Percentiles rank a stretch among this genome's conserved stretches.
Evolutionary conservation across 1,140 invertebrate species (phyloP).

Genomic region (Bombus pascuorum): DNA sequence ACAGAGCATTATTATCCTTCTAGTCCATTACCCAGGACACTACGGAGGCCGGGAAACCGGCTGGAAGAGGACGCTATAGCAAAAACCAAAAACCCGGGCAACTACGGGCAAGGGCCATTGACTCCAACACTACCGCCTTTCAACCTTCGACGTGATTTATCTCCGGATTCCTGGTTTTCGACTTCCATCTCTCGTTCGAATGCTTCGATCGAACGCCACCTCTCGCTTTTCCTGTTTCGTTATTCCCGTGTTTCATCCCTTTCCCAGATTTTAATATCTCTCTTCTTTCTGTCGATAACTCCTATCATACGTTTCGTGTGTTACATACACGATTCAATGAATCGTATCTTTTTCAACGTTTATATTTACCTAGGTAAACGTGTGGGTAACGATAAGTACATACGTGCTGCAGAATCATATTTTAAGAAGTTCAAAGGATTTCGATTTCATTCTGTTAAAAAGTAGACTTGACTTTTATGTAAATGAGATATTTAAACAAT

Average conservation of each 20-base stretch:
- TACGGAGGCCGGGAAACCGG: conserved; percentile 65
- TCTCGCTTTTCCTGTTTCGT: conserved; percentile 27
- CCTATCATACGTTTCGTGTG: not conserved
- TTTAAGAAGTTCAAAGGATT: too few species aligned
- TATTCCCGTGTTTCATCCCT: conserved; percentile 19
- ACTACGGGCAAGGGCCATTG: conserved; percentile 74
- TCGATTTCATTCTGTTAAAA: too few species aligned
- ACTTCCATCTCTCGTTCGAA: conserved; percentile 64
- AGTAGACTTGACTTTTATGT: too few species aligned
- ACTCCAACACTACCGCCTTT: conserved; percentile 72
- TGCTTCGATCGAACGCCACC: conserved; percentile 33
- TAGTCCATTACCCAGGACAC: conserved; percentile 74
- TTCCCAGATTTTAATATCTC: conserved; percentile 45
- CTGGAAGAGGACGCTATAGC: conserved; percentile 57
- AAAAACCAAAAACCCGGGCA: conserved; percentile 75
- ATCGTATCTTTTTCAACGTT: not conserved
- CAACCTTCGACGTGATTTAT: conserved; percentile 70
- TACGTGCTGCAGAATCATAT: too few species aligned
- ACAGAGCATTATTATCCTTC: conserved; percentile 76
- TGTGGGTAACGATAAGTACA: not conserved
- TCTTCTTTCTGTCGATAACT: not conserved
- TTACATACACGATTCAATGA: not conserved
- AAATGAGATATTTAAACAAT: too few species aligned
- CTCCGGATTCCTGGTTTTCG: conserved; percentile 62
- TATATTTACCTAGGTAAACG: not conserved